A percentile compares a stretch with the other conserved stretches of the same genome.
These are phyloP conservation scores for Anaspis maculata DNA, from an alignment of 2,888 invertebrate species.

Conservation along the genomic window DNA sequence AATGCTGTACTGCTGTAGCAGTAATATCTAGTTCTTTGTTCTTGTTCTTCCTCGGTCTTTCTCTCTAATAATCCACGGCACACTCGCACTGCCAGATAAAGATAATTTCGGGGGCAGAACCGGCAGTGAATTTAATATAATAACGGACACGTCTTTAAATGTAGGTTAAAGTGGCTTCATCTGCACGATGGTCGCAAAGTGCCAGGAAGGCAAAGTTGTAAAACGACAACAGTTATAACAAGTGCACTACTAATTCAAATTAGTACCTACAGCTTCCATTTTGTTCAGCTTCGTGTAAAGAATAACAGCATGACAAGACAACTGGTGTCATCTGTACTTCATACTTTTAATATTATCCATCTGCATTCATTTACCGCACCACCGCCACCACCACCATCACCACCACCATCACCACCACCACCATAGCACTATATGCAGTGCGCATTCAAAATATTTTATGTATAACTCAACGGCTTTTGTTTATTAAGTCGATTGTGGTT, in stretches of 20 bases:
- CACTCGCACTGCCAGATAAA: too few species aligned
- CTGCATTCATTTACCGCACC: too few species aligned
- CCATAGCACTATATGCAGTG: too few species aligned
- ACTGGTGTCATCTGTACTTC: conserved; percentile 11
- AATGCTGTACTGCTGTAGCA: too few species aligned
- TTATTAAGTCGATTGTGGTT: conserved; percentile 4
- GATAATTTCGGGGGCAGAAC: too few species aligned
- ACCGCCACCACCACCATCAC: too few species aligned
- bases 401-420: too few species aligned
- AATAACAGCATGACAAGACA: conserved; percentile 10
- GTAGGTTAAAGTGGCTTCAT: conserved; percentile 12
- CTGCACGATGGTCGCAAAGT: conserved; percentile 12
- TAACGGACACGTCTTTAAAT: conserved; percentile 6
- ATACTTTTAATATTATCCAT: too few species aligned
- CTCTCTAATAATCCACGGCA: too few species aligned
- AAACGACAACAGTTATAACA: conserved; percentile 15
- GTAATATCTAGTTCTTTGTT: too few species aligned
- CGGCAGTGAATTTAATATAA: too few species aligned
- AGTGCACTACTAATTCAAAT: conserved; percentile 16
- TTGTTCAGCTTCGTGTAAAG: conserved; percentile 11
- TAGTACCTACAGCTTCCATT: conserved; percentile 14
- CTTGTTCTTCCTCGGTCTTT: too few species aligned
- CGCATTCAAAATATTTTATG: conserved; percentile 7
- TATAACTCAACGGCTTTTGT: conserved; percentile 4
- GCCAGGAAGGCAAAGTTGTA: conserved; percentile 12